Percentiles rank a stretch among this genome's conserved stretches.
Conservation (phyloP, 2,888 invertebrate genomes). For the Erebia ligea region DNA sequence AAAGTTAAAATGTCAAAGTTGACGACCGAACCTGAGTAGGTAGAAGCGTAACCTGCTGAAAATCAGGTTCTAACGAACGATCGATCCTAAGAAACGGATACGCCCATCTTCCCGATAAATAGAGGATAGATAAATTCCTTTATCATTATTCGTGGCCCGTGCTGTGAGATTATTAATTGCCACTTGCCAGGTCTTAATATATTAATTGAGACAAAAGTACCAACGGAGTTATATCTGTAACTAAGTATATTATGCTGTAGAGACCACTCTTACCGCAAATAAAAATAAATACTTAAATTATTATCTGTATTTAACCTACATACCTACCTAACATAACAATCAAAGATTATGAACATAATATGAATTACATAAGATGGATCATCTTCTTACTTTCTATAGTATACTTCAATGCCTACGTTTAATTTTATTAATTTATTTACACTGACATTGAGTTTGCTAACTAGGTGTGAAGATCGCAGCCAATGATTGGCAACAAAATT, state of each 20-base stretch:
- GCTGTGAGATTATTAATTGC: too few species aligned
- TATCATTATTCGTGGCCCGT: too few species aligned
- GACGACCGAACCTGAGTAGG: too few species aligned
- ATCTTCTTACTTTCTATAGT: slow-evolving; percentile 8
- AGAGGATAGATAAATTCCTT: too few species aligned
- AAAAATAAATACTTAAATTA: neutral
- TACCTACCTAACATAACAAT: neutral
- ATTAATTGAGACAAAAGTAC: too few species aligned
- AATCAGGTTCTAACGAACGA: too few species aligned
- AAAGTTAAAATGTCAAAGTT: too few species aligned
- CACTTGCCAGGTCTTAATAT: too few species aligned
- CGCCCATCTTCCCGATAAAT: too few species aligned
- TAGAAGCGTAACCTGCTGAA: too few species aligned
- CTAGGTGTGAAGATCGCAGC: slow-evolving; percentile 65
- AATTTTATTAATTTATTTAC: slow-evolving; percentile 23
- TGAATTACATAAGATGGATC: neutral
- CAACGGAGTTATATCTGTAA: too few species aligned
- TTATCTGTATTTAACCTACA: neutral
- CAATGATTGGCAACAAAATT: slow-evolving; percentile 40
- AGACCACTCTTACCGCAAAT: neutral
- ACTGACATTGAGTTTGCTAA: slow-evolving; percentile 48
- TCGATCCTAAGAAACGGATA: too few species aligned
- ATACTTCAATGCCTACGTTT: neutral
- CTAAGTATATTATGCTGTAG: neutral
- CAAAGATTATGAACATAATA: neutral